Evolutionary conservation across 2,113 vertebrate genomes (phyloP).

Genomic region (Thunnus maccoyii): DNA sequence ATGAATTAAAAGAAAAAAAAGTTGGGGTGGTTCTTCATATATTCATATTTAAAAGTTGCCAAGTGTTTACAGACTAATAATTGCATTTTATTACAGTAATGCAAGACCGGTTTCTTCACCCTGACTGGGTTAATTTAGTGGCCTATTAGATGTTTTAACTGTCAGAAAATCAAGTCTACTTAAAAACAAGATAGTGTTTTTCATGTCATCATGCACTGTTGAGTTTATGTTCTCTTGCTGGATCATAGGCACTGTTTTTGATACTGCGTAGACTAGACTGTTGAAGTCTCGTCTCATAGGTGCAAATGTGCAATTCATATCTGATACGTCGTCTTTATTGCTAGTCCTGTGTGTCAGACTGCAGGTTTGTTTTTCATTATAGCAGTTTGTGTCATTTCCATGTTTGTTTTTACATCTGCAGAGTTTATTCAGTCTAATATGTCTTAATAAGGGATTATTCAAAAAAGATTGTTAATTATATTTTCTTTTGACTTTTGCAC

Average conservation of each 20-base stretch:
- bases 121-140: slow-evolving; percentile 50
- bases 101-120: slow-evolving; percentile 36
- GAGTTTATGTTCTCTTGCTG: slow-evolving; percentile 63
- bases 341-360: slow-evolving; percentile 40
- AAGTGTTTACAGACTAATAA: slow-evolving; percentile 78
- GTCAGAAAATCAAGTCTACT: slow-evolving; percentile 27
- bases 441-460: slow-evolving; percentile 81
- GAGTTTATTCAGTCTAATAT: slow-evolving; percentile 76
- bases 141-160: slow-evolving; percentile 63
- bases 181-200: slow-evolving; percentile 34
- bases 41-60: slow-evolving; percentile 73
- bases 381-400: slow-evolving; percentile 60
- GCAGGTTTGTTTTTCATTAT: slow-evolving; percentile 48
- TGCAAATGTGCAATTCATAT: slow-evolving; percentile 70
- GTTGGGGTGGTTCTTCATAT: slow-evolving; percentile 45
- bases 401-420: slow-evolving; percentile 61
- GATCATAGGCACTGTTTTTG: slow-evolving; percentile 67
- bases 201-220: slow-evolving; percentile 56
- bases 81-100: slow-evolving; percentile 51
- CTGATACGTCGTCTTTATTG: slow-evolving; percentile 40
- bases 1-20: neutral
- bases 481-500: slow-evolving; percentile 66
- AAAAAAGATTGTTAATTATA: slow-evolving; percentile 55
- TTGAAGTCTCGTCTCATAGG: slow-evolving; percentile 51
- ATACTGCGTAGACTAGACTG: slow-evolving; percentile 66